phyloP scores from a whole-genome alignment of 2,888 invertebrate genomes.

The Deilephila elpenor region DNA sequence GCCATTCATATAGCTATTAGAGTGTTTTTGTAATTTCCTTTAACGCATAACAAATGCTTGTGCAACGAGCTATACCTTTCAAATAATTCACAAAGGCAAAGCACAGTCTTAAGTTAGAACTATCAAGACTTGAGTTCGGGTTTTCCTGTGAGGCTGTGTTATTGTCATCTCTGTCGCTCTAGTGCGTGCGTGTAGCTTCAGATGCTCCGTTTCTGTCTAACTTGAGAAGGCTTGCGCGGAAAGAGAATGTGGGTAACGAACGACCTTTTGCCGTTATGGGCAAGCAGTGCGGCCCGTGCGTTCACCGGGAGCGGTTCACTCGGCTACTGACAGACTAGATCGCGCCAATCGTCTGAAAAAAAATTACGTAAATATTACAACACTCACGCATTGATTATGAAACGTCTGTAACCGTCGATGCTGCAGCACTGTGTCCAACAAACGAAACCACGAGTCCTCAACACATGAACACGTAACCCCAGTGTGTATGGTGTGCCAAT shows the following conservation, averaged over 20 bases:
- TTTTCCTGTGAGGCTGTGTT: slow-evolving; percentile 77
- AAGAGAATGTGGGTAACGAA: slow-evolving; percentile 85
- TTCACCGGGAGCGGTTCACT: slow-evolving; percentile 74
- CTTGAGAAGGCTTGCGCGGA: slow-evolving; percentile 84
- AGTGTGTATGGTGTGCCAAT: slow-evolving; percentile 55
- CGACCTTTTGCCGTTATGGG: slow-evolving; percentile 83
- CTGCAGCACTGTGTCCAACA: slow-evolving; percentile 49
- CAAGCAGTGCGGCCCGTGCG: slow-evolving; percentile 83
- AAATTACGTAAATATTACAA: slow-evolving; percentile 84
- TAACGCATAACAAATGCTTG: slow-evolving; percentile 69
- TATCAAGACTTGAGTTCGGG: slow-evolving; percentile 82
- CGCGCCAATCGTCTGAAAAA: slow-evolving; percentile 74
- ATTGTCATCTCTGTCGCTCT: slow-evolving; percentile 59
- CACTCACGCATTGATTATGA: slow-evolving; percentile 78
- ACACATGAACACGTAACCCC: slow-evolving; percentile 46
- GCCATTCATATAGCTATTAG: slow-evolving; percentile 58
- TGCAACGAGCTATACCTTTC: slow-evolving; percentile 76
- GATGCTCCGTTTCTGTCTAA: slow-evolving; percentile 67
- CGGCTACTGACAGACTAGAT: slow-evolving; percentile 52
- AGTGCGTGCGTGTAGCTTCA: slow-evolving; percentile 45
- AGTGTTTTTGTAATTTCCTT: slow-evolving; percentile 67
- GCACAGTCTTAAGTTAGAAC: slow-evolving; percentile 79
- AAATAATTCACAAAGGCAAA: slow-evolving; percentile 81
- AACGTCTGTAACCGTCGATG: slow-evolving; percentile 62
- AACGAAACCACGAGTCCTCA: slow-evolving; percentile 45